phyloP scores from a whole-genome alignment of 30 jellyfish, hydroid and myxozoan genomes.

The Sanderia malayensis region DNA sequence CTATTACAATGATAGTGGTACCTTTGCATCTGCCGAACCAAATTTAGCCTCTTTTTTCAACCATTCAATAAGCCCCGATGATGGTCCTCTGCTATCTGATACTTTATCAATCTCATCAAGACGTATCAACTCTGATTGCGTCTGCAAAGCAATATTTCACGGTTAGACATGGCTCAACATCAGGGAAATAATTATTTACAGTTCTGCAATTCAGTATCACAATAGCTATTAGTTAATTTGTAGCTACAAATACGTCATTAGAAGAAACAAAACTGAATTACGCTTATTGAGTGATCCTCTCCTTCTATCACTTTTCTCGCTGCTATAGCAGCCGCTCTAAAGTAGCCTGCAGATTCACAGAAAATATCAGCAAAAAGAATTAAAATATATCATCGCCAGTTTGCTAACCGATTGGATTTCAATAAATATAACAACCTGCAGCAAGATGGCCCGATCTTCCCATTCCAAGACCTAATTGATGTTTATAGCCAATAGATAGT shows the following conservation, averaged over 20 bases:
- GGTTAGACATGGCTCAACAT: no score
- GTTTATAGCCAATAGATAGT: constrained; percentile 62
- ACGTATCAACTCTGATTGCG: constrained; percentile 74
- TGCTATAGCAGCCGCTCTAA: constrained; percentile 54
- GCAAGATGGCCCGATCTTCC: constrained; percentile 20
- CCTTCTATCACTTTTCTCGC: constrained; percentile 35
- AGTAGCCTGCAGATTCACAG: constrained; percentile 26
- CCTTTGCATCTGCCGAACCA: constrained; percentile 74
- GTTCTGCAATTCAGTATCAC: no score
- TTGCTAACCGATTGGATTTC: no score
- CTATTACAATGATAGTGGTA: no score
- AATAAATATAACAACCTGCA: constrained; percentile 69
- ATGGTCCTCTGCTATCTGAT: constrained; percentile 47
- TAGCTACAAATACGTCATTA: no score
- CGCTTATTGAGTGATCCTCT: constrained; percentile 39
- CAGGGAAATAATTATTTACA: no score
- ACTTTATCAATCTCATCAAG: constrained; percentile 44
- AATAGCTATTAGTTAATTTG: no score
- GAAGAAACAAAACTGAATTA: constrained; percentile 2
- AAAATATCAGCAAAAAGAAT: no score
- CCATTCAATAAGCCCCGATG: constrained; percentile 72
- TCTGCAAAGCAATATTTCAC: constrained; percentile 37
- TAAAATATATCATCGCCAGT: no score
- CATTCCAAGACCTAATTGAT: constrained; percentile 55
- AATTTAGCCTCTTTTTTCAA: constrained; percentile 49